Evolutionary conservation across 2,113 vertebrate species (phyloP).

Genomic region (Ariopsis seemanni): DNA sequence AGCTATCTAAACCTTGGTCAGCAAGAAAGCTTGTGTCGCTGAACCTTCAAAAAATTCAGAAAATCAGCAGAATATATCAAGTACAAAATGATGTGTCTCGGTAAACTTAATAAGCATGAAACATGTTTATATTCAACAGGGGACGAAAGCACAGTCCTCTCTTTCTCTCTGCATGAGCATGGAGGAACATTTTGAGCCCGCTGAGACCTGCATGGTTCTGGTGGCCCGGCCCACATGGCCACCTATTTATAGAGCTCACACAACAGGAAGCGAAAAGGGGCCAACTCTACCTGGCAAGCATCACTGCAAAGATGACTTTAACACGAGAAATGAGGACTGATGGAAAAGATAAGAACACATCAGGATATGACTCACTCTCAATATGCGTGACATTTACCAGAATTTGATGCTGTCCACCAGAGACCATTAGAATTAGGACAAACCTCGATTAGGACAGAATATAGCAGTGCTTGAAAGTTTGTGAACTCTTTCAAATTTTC

Average conservation of each 20-base stretch:
- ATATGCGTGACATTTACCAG: not conserved
- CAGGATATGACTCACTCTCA: slow-evolving; percentile 13
- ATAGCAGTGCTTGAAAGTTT: no score
- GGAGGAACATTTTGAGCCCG: slow-evolving; percentile 69
- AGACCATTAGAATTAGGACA: slow-evolving; percentile 7
- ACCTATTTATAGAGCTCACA: slow-evolving; percentile 76
- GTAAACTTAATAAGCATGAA: slow-evolving; percentile 6
- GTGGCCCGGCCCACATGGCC: slow-evolving; percentile 64
- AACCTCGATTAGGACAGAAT: not conserved
- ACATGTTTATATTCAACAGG: slow-evolving; percentile 23
- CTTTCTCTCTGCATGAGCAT: slow-evolving; percentile 55
- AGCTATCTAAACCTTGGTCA: not conserved
- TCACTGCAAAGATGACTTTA: slow-evolving; percentile 69
- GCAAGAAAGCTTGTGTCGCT: not conserved
- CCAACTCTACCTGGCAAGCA: slow-evolving; percentile 77
- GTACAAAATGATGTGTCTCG: not conserved
- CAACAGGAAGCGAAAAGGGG: slow-evolving; percentile 78
- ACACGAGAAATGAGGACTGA: slow-evolving; percentile 46
- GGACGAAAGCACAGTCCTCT: slow-evolving; percentile 39
- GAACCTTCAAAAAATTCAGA: not conserved
- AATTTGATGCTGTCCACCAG: not conserved
- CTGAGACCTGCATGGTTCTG: slow-evolving; percentile 67
- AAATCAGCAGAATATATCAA: not conserved
- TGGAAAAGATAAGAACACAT: not conserved
- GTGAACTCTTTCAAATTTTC: no score